Evolutionary conservation across 2,797 vertebrate genomes (phyloP), one percentile per base, ranked within the genome.

Genomic region (Toxotes lorentzi): DNA sequence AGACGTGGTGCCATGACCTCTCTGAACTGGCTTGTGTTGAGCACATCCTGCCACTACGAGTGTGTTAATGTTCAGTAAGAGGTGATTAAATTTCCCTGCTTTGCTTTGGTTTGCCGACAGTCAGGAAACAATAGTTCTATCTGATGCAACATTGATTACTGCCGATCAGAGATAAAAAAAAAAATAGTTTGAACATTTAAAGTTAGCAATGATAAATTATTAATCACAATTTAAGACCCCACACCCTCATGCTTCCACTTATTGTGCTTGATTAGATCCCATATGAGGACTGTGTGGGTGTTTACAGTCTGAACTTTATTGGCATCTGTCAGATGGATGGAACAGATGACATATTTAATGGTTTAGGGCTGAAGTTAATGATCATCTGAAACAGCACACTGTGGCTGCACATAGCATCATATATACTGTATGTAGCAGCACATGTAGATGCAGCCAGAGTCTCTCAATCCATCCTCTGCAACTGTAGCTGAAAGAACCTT

Each of bases 61-160:
- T 54, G 7, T 7, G n/a, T 41, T 58, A 0, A 34, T 48, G 24
- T 40, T 30, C 30, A 27, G 4, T 16, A 24, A 7, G 4, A 14
- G 65, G 19, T 74, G 70, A 79, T 58, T 43, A 45, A 0, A 53
- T 43, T 5, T 35, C 34, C 16, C 50, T 23, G n/a, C n/a, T n/a
- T n/a, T n/a, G 45, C 54, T 60, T 38, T 4, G 19, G 11, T 56
- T 40, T 0, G 40, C 53, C 2, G 45, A 41, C 27, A 24, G 7
- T 48, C 32, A 41, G 32, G 23, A 57, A 23, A 60, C 53, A 60
- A 43, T 61, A 61, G 54, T 34, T 43, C 19, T 62, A 48, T 34
- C 16, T n/a, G 24, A n/a, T n/a, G n/a, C n/a, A n/a, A n/a, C n/a
- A n/a, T n/a, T n/a, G n/a, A n/a, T n/a, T n/a, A n/a, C n/a, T n/a